Evolutionary conservation across 2,888 invertebrate genomes (phyloP), one percentile per base, ranked within the genome.

Genomic region (Eristalinus sepulchralis): DNA sequence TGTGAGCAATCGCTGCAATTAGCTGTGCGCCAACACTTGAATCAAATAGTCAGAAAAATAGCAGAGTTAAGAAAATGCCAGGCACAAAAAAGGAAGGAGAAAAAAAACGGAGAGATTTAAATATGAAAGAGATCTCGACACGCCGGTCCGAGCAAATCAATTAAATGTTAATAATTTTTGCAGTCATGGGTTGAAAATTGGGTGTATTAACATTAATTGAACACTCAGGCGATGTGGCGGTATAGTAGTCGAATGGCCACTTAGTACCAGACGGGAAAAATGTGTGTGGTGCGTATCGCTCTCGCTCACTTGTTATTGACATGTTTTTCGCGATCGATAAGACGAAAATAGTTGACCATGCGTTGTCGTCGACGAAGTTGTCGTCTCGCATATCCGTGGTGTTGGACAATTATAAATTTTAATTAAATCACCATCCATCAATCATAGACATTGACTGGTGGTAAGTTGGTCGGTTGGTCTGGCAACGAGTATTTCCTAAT

Each of bases 351-450:
- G 60, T 24, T 62, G 82, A 76, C 76, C 53, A 66, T 75, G 47
- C 47, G 47, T 47, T n/a, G 47, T 17, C 47, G 47, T 47, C 5
- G 9, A 9, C 34, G 34, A 1, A 10, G 34, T 34, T 34, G 59
- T 39, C 31, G 39, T 31, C 33, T 55, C 27, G 47, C 60, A 59
- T 80, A 84, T 80, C 71, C 76, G 63, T 78, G 71, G 75, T 79
- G 55, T 75, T 79, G 76, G 87, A 83, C 75, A 83, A 83, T 86
- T 86, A 86, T 83, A 83, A 73, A 86, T 82, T 80, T 88, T 79
- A 88, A 88, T 88, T 88, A 82, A 85, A 85, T 84, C 82, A 57
- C 79, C 39, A 83, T 85, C 81, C 85, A 88, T 88, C 88, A 88
- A 88, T 88, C 88, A 88, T 88, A 66, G 60, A 57, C 33, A 60